Conservation (phyloP, 1,140 invertebrate genomes). For the Aphis craccivora region DNA sequence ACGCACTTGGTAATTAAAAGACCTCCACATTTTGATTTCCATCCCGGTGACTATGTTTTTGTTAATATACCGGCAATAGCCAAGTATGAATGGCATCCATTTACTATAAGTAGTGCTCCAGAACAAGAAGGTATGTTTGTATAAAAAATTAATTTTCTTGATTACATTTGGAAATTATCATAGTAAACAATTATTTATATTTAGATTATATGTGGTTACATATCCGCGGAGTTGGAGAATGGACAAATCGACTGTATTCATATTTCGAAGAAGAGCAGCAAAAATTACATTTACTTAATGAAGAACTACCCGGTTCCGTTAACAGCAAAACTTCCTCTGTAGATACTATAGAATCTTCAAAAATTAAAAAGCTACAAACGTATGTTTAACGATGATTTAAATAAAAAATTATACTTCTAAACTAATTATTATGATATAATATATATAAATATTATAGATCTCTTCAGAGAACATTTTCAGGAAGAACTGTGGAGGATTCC, state of each 20-base stretch:
- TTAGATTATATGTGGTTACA: constrained; percentile 92
- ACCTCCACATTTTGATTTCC: constrained; percentile 85
- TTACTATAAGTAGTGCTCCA: constrained; percentile 94
- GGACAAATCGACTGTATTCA: constrained; percentile 89
- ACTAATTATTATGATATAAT: background rate
- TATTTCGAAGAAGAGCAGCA: constrained; percentile 87
- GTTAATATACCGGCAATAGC: constrained; percentile 93
- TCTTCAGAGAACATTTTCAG: constrained; percentile 67
- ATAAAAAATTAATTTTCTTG: background rate
- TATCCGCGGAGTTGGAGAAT: constrained; percentile 91
- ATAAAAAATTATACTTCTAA: background rate
- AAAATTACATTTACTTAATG: constrained; percentile 71
- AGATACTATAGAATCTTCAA: constrained; percentile 52
- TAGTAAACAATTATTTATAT: constrained; percentile 43
- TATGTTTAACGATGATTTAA: background rate
- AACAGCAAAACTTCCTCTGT: constrained; percentile 62
- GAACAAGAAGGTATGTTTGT: constrained; percentile 82
- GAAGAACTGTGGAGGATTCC: constrained; percentile 64
- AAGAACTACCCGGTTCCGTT: constrained; percentile 65
- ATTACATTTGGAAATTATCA: constrained; percentile 1
- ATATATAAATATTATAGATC: constrained; percentile 58
- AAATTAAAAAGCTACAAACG: constrained; percentile 55
- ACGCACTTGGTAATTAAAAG: constrained; percentile 87
- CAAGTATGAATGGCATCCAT: constrained; percentile 96
- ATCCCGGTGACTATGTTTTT: constrained; percentile 94